Evolutionary conservation across 92 coral and sea anemone species (phyloP), one percentile per base, ranked within the genome.

Genomic region (Zoanthus sansibaricus): DNA sequence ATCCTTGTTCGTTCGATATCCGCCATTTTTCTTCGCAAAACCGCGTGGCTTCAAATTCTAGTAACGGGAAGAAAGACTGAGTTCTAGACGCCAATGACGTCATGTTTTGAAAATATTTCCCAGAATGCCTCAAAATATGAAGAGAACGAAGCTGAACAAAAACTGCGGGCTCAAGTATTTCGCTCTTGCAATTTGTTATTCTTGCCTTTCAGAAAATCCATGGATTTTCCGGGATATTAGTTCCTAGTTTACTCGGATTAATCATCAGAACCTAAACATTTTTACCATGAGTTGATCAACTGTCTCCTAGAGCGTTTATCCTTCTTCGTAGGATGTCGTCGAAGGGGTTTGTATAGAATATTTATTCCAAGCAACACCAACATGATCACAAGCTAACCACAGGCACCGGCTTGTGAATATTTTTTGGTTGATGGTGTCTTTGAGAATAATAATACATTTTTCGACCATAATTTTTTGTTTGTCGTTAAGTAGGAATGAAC

Each of bases 401-500:
- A 48, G 78, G 89, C 87, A 25, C 75, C 58, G 78, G 89, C 87
- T 88, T 62, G 64, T 75, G 79, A 17, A 62, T 62, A 16, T 62
- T 79, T 80, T 86, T 31, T 31, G 45, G 83, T 51, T 44, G 56
- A 21, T 45, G 31, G 15, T 47, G 21, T 67, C 42, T 55, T 56
- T 55, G 70, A 47, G 70, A 21, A 44, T 49, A 44, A 71, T 68
- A 42, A 48, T 9, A 44, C 42, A 54, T 33, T 66, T 86, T 14
- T 78, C 70, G 76, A 62, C 17, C 51, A 45, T 7, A 10, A 9
- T 25, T 76, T 86, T 21, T 62, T 82, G 56, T 86, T 86, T 75
- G 25, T 18, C 75, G 32, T 86, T 30, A 49, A 75, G 62, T 82
- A 95, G 98, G 86, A 96, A 94, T 86, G 99, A 96, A 83, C 98